A percentile compares a stretch with the other conserved stretches of the same genome.
Evolutionary conservation across 1,140 invertebrate genomes (phyloP).

Genomic region (Whitmania pigra): DNA sequence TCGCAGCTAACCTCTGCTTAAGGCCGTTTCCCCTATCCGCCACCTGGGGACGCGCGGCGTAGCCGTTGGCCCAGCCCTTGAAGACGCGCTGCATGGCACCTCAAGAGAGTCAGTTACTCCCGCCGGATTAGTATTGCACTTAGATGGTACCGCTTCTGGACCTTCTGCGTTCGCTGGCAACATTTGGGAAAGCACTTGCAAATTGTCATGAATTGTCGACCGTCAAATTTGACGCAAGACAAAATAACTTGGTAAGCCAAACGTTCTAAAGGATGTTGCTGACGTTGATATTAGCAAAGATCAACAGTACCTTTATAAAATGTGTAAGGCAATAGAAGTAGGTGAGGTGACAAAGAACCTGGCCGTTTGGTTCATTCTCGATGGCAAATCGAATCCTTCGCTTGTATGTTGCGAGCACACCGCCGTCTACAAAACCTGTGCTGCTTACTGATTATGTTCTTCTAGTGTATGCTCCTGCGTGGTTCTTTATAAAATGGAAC

Average conservation of each 20-base stretch:
- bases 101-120: too few species aligned
- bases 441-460: conserved; percentile 4
- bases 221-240: background rate
- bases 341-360: background rate
- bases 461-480: background rate
- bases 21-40: too few species aligned
- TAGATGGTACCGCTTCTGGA: background rate
- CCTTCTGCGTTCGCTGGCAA: background rate
- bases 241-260: background rate
- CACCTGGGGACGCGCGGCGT: too few species aligned
- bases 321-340: background rate
- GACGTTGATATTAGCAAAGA: conserved; percentile 4
- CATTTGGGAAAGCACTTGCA: conserved; percentile 7
- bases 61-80: too few species aligned
- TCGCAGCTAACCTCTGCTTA: too few species aligned
- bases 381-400: background rate
- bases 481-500: conserved; percentile 1
- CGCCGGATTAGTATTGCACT: too few species aligned
- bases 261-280: background rate
- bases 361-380: background rate
- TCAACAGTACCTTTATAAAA: conserved; percentile 1
- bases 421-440: background rate
- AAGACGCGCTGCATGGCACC: too few species aligned
- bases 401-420: background rate
- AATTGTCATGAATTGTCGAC: background rate